Conservation (phyloP, 2,113 vertebrate species). For the Meleagris gallopavo region DNA sequence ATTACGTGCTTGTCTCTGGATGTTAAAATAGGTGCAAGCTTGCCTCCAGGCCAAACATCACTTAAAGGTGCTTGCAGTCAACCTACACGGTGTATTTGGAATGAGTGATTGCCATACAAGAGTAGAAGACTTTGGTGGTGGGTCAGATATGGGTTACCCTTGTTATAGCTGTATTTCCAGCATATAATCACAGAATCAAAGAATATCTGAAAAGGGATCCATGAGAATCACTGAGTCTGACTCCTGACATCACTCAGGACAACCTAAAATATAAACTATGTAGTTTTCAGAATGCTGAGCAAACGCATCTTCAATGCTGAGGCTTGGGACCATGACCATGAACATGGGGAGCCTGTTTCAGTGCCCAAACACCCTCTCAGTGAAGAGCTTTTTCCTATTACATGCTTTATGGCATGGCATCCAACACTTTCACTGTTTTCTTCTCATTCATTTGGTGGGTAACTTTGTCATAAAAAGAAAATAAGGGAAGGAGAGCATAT, state of each 20-base stretch:
- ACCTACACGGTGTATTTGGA: not conserved
- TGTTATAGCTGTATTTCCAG: not conserved
- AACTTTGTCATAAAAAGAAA: not conserved
- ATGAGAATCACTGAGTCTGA: not conserved
- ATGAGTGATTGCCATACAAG: not conserved
- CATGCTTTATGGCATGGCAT: too few species aligned
- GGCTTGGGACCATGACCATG: not conserved
- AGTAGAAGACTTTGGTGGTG: fast-evolving
- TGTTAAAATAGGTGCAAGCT: not conserved
- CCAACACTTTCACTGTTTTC: not conserved
- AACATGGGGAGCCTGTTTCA: not conserved
- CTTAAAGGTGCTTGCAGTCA: not conserved
- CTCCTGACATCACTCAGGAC: not conserved
- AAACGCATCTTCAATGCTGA: not conserved
- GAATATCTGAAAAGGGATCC: not conserved
- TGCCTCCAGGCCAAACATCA: not conserved
- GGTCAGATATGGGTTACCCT: not conserved
- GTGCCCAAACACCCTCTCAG: not conserved
- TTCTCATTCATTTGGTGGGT: not conserved
- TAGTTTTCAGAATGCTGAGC: not conserved
- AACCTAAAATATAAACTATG: not conserved
- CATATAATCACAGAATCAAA: not conserved
- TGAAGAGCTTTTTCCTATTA: not conserved
- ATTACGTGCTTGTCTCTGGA: not conserved
- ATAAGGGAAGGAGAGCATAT: not conserved